Evolutionary conservation across 2,888 invertebrate genomes (phyloP).

Genomic region (Pterostichus niger): DNA sequence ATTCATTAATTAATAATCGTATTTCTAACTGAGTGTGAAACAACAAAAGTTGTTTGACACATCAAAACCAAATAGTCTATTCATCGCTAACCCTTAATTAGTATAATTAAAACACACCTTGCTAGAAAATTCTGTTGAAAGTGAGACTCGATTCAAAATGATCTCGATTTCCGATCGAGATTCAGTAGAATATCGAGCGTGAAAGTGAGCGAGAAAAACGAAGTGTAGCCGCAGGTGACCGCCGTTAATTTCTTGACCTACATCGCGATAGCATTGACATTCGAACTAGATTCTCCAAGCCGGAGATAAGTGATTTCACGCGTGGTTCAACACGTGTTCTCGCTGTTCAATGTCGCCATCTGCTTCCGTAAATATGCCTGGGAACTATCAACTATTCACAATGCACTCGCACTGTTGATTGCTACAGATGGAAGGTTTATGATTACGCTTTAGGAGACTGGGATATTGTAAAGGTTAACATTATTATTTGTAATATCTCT

Average conservation of each 20-base stretch:
- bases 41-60: background rate
- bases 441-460: background rate
- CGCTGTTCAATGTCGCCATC: slow-evolving; percentile 19
- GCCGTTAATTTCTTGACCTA: slow-evolving; percentile 50
- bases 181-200: background rate
- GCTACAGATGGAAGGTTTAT: background rate
- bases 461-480: background rate
- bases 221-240: background rate
- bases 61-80: background rate
- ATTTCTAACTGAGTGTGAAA: background rate
- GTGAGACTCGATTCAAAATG: background rate
- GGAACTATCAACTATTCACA: too few species aligned
- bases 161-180: background rate
- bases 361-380: slow-evolving; percentile 17
- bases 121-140: background rate
- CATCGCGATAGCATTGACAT: slow-evolving; percentile 53
- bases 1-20: too few species aligned
- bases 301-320: slow-evolving; percentile 25
- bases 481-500: background rate
- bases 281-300: slow-evolving; percentile 2
- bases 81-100: background rate
- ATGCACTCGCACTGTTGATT: background rate
- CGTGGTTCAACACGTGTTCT: slow-evolving; percentile 10
- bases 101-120: background rate
- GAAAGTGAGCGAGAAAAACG: slow-evolving; percentile 13